Percentiles rank a stretch among this genome's conserved stretches.
phyloP scores from a whole-genome alignment of 2,797 vertebrate genomes.

The Naso thynnoides region DNA sequence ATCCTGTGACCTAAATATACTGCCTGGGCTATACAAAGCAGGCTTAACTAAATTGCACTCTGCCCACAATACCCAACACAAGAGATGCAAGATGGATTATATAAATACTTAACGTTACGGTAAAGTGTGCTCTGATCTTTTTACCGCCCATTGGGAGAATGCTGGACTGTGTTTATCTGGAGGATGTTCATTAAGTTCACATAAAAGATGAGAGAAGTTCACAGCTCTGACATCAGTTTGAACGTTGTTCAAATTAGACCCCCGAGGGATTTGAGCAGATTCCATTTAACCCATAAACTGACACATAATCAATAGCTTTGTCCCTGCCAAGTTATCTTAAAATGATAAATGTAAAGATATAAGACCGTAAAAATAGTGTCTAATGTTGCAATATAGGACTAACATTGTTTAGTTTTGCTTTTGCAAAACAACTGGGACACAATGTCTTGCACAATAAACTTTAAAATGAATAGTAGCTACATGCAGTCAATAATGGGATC shows the following conservation, averaged over 20 bases:
- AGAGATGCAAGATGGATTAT: slow-evolving; percentile 5
- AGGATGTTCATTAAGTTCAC: slow-evolving; percentile 45
- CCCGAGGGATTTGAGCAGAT: slow-evolving; percentile 19
- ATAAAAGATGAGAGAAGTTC: slow-evolving; percentile 27
- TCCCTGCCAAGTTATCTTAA: not conserved
- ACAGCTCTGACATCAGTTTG: slow-evolving; percentile 26
- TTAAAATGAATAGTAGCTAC: slow-evolving; percentile 1
- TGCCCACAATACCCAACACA: not conserved
- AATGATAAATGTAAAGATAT: slow-evolving; percentile 42
- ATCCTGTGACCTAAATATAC: slow-evolving; percentile 3
- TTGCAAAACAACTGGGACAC: not conserved
- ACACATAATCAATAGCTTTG: slow-evolving; percentile 44
- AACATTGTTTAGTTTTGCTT: slow-evolving; percentile 1
- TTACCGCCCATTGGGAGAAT: not conserved
- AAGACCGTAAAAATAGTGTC: not conserved
- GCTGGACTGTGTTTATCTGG: slow-evolving; percentile 10
- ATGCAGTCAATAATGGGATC: not conserved
- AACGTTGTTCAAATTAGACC: slow-evolving; percentile 23
- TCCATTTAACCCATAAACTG: slow-evolving; percentile 22
- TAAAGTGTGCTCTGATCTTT: slow-evolving; percentile 20
- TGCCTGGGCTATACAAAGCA: slow-evolving; percentile 6
- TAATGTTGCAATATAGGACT: slow-evolving; percentile 10
- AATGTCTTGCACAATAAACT: not conserved
- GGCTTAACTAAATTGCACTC: slow-evolving; percentile 11
- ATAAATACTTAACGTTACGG: slow-evolving; percentile 30